Evolutionary conservation across 2,797 vertebrate genomes (phyloP).

Genomic region (Gephyroberyx darwinii): DNA sequence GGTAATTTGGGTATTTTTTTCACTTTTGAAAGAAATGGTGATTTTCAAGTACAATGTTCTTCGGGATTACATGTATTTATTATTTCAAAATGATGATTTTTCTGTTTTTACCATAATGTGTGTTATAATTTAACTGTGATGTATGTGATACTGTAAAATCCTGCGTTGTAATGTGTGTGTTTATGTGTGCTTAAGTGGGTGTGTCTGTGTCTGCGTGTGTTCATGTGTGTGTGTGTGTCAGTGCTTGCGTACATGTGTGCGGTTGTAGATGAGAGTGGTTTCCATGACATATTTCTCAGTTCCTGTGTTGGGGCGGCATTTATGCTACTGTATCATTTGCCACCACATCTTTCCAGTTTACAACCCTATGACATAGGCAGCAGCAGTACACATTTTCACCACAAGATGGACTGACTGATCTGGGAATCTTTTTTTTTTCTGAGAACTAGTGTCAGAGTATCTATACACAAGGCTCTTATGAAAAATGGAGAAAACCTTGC

Average conservation of each 20-base stretch:
- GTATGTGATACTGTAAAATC: no score
- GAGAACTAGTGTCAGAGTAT: neutral
- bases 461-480: neutral
- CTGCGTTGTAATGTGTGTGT: neutral
- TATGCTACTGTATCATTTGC: neutral
- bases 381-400: slow-evolving; percentile 29
- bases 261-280: slow-evolving; percentile 3
- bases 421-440: neutral
- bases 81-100: no score
- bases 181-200: neutral
- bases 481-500: neutral
- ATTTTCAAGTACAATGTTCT: no score
- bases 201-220: neutral
- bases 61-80: no score
- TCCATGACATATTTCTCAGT: slow-evolving; percentile 52
- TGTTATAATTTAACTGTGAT: neutral
- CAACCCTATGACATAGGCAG: neutral
- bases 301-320: slow-evolving; percentile 34
- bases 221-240: neutral
- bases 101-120: no score
- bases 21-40: no score
- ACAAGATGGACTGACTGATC: slow-evolving; percentile 44
- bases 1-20: no score
- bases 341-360: neutral
- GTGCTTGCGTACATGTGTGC: neutral